Percentiles rank a stretch among this genome's conserved stretches.
phyloP scores from a whole-genome alignment of 2,113 vertebrate species.

The Xenopus tropicalis region UCB_Xtro_10.0 CM004443.2:170099501-170100000 shows the following conservation, averaged over 20 bases:
- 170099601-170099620: conserved; percentile 35
- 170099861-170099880: too few species aligned
- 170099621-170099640: conserved; percentile 38
- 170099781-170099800: conserved; percentile 14
- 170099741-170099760: conserved; percentile 14
- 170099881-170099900: background rate
- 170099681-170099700: conserved; percentile 27
- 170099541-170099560: conserved; percentile 43
- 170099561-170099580: conserved; percentile 32
- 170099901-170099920: background rate
- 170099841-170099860: background rate
- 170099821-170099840: background rate
- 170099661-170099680: conserved; percentile 27
- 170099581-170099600: conserved; percentile 37
- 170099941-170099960: too few species aligned
- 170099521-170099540: conserved; percentile 42
- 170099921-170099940: too few species aligned
- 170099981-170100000: too few species aligned
- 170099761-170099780: conserved; percentile 11
- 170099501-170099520: conserved; percentile 25
- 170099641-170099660: conserved; percentile 34
- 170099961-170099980: too few species aligned
- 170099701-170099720: background rate
- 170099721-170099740: conserved; percentile 7
- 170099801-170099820: conserved; percentile 1